A percentile compares a stretch with the other conserved stretches of the same genome.
Evolutionary conservation across 2,113 vertebrate genomes (phyloP).

Genomic region (Mobula hypostoma): DNA sequence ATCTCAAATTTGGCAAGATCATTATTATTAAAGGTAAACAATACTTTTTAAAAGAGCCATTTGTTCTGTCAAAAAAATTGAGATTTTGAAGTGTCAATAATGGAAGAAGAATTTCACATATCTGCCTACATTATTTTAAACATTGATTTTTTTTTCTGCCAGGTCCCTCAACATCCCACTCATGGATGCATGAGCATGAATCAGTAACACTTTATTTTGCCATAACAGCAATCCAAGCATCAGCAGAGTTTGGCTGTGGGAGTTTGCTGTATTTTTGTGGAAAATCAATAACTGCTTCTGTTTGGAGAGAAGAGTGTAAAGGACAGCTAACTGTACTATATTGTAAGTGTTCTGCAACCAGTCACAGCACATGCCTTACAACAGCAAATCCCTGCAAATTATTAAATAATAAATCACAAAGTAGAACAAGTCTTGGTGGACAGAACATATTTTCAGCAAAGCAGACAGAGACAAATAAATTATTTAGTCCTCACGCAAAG

Average conservation of each 20-base stretch:
- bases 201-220: slow-evolving; percentile 64
- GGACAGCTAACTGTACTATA: slow-evolving; percentile 80
- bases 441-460: slow-evolving; percentile 78
- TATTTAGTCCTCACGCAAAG: slow-evolving; percentile 75
- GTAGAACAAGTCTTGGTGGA: slow-evolving; percentile 77
- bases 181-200: slow-evolving; percentile 52
- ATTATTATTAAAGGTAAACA: background rate
- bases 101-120: background rate
- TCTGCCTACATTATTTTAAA: slow-evolving; percentile 23
- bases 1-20: background rate
- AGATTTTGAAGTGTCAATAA: background rate
- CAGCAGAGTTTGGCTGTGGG: slow-evolving; percentile 63
- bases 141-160: background rate
- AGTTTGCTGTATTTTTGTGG: slow-evolving; percentile 64
- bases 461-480: slow-evolving; percentile 77
- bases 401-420: slow-evolving; percentile 92
- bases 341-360: slow-evolving; percentile 78
- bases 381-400: slow-evolving; percentile 75
- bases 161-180: slow-evolving; percentile 14
- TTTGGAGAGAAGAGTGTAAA: slow-evolving; percentile 76
- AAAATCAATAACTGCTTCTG: slow-evolving; percentile 78
- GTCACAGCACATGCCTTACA: slow-evolving; percentile 74
- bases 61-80: background rate
- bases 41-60: background rate
- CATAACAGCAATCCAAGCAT: slow-evolving; percentile 56